Base-by-base conservation (phyloP, 2,113 vertebrate species). In the Arenaria interpres region DNA sequence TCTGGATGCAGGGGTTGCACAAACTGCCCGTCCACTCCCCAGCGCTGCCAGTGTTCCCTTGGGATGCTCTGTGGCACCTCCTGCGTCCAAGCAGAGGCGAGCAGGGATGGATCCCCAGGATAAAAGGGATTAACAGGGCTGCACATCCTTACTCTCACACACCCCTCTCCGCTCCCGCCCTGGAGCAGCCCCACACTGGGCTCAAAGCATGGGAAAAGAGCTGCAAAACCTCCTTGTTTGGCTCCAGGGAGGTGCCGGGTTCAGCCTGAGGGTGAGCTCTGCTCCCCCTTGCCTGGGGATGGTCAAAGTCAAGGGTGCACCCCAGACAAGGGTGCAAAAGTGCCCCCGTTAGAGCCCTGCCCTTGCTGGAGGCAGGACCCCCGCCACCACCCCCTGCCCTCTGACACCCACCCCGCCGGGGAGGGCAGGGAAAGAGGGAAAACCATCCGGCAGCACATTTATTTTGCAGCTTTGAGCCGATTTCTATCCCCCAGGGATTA, bases 401-500 rank as follows among this genome's bases (percentile, higher is more conserved):
- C 21, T 4, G 67, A 13, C 30, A 50, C 12, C 18, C 1, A 6
- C 30, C 59, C 54, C 8, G 1, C 64, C 6, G 0, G n/a, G 21
- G 43, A 60, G 25, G 51, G 33, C 25, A 54, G 25, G 45, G 30
- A 39, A 9, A 37, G 21, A 68, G 43, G 53, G 51, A 50, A 93
- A 93, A 37, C 54, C 82, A 75, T 22, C 72, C 41, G 1, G 53
- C 60, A 54, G 60, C 85, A 7, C 66, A 12, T 43, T 43, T 14
- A 12, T 90, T 54, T 23, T 24, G 4, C 80, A 56, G 88, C 85
- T 81, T 71, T 88, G 93, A 95, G 93, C 93, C 48, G 85, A 92
- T 96, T 81, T 72, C 93, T 78, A 6, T 60, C 90, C 82, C 13
- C 14, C 0, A 7, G 66, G 91, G 93, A 97, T 97, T 96, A 96